Base-by-base conservation (phyloP, 2,113 vertebrate species). In the Rhadina sibilatrix region DNA sequence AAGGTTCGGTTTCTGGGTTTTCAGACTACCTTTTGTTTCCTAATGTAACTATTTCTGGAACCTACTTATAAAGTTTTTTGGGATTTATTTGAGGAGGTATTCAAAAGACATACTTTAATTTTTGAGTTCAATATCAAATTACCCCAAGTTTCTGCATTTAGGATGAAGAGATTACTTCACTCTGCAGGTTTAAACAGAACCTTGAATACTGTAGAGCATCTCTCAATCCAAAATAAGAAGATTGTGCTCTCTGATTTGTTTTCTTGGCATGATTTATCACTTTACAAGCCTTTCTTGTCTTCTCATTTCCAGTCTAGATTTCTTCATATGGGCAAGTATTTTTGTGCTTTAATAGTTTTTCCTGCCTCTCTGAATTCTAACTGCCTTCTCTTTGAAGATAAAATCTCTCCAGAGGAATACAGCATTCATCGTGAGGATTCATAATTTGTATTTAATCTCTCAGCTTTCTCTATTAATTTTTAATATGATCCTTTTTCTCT, bases 331-430 rank as follows among this genome's bases (percentile, higher is more conserved):
- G 38, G 21, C 87, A 84, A 75, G 15, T 15, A 40, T 28, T 89
- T 90, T 85, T 74, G 23, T 84, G 44, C 25, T 80, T 84, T 75
- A 87, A 53, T 87, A 89, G 33, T 57, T 89, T 93, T 91, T 78
- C 61, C 78, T 89, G 77, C 37, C 44, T 87, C 46, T 87, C 69
- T 92, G 72, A 91, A 95, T 31, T 90, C 83, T 59, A 81, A 66
- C 72, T 82, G 74, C 18, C 18, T 91, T 76, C 37, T 75, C 88
- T 95, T 87, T 96, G 77, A 97, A 93, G 89, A 95, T 91, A 94
- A 91, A 76, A 92, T 83, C 81, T 91, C 50, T 69, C 46, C 54
- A 83, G 59, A 92, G 71, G 46, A 93, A 95, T 83, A 86, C 33
- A 65, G 23, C 79, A 80, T 74, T 95, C 88, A 87, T 2, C 0